phyloP scores from a whole-genome alignment of 2,113 vertebrate genomes.

The Pseudopipra pipra region DNA sequence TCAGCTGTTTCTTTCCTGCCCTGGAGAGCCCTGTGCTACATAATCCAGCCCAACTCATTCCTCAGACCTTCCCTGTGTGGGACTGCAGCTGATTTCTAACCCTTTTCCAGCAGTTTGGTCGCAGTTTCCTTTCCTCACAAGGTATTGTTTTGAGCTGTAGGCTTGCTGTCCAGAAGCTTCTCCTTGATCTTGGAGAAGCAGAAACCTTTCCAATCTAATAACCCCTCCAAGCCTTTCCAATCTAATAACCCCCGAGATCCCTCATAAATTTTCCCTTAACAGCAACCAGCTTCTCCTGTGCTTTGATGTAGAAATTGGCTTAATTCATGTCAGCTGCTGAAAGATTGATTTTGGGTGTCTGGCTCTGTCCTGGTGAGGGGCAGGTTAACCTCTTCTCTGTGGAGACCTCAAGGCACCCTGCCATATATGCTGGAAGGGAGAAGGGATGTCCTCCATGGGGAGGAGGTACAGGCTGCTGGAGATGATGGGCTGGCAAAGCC shows the following conservation, averaged over 20 bases:
- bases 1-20: background rate
- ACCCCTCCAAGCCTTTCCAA: background rate
- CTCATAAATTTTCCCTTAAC: background rate
- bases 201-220: background rate
- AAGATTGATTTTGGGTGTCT: background rate
- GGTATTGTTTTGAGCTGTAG: background rate
- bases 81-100: background rate
- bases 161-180: background rate
- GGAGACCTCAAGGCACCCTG: background rate
- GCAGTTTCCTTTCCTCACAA: background rate
- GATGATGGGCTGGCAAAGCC: background rate
- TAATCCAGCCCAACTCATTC: background rate
- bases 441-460: background rate
- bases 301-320: background rate
- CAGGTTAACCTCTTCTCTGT: background rate
- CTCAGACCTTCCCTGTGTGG: background rate
- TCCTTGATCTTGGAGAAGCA: background rate
- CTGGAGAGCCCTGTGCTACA: background rate
- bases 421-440: fast-evolving
- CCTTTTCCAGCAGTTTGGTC: background rate
- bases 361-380: background rate
- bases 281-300: background rate
- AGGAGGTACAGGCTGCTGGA: background rate
- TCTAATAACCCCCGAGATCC: background rate
- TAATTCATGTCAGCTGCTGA: background rate